Percentiles rank a stretch among this genome's conserved stretches.
Conservation (phyloP, 1,140 invertebrate genomes). For the Globodera rostochiensis region DNA sequence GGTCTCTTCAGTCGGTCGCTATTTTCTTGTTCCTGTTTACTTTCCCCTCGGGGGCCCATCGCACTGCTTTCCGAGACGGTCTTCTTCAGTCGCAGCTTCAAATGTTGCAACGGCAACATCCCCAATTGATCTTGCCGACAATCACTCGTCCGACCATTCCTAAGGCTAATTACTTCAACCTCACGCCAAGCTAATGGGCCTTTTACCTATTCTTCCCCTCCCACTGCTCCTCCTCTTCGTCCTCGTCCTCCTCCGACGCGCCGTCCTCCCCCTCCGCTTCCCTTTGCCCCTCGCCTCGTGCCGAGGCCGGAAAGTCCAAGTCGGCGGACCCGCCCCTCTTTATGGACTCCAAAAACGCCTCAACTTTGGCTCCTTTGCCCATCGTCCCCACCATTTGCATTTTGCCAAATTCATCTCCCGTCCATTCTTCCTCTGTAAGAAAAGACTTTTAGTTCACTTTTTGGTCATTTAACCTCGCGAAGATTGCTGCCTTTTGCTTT, state of each 20-base stretch:
- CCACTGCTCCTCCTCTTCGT: conserved; percentile 5
- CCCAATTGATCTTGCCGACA: not conserved
- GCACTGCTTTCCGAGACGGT: conserved; percentile 37
- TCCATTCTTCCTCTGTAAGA: not conserved
- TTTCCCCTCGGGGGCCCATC: conserved; percentile 8
- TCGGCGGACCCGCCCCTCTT: conserved; percentile 29
- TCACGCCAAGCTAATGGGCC: no score
- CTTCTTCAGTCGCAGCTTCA: conserved; percentile 58
- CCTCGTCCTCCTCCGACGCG: not conserved
- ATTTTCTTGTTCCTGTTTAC: not conserved
- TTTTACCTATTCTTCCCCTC: not conserved
- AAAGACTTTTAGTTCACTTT: not conserved
- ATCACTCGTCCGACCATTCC: not conserved
- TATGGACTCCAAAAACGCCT: conserved; percentile 83
- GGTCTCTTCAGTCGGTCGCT: conserved; percentile 28
- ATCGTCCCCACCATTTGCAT: conserved; percentile 61
- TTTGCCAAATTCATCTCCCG: not conserved
- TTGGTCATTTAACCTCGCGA: not conserved
- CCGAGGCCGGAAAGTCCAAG: conserved; percentile 9
- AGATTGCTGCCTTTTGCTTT: not conserved
- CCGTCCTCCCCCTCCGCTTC: not conserved
- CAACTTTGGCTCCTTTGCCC: conserved; percentile 87
- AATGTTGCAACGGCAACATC: conserved; percentile 45
- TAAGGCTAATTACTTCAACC: not conserved
- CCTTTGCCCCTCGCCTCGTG: no score